These are phyloP conservation scores for Theonella swinhoei DNA, from an alignment of 37 sponge, comb jelly and placozoan species.

Conservation along the genomic window DNA sequence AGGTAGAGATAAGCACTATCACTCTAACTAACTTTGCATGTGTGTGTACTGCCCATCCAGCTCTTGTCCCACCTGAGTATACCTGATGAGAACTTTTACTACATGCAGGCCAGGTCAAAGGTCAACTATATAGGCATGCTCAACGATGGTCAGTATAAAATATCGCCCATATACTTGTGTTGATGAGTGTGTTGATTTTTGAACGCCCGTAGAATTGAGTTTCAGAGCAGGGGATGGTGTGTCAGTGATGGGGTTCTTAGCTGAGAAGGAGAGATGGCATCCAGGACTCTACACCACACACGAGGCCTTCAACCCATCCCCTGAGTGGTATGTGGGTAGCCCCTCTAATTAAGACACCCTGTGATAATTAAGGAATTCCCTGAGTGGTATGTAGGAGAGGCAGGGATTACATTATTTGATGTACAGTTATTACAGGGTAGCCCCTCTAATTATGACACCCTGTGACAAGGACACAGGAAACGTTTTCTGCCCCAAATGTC, in stretches of 20 bases:
- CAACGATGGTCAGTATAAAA: constrained; percentile 44
- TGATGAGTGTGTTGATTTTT: background rate
- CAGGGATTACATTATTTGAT: no score
- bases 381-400: no score
- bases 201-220: constrained; percentile 52
- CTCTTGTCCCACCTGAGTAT: constrained; percentile 75
- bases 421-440: no score
- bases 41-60: constrained; percentile 37
- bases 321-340: constrained; percentile 71
- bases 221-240: constrained; percentile 66
- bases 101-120: constrained; percentile 41
- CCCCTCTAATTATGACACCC: no score
- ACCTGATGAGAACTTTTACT: constrained; percentile 74
- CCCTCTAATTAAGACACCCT: background rate
- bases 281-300: constrained; percentile 31
- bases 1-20: constrained; percentile 14
- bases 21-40: background rate
- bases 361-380: no score
- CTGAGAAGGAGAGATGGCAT: constrained; percentile 62
- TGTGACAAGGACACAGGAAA: no score
- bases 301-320: constrained; percentile 75
- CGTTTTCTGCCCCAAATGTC: background rate
- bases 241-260: constrained; percentile 55
- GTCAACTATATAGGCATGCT: constrained; percentile 68
- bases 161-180: background rate